A percentile compares a stretch with the other conserved stretches of the same genome.
These are phyloP conservation scores for Gopherus flavomarginatus DNA, from an alignment of 2,113 vertebrate genomes.

Conservation along the genomic window DNA sequence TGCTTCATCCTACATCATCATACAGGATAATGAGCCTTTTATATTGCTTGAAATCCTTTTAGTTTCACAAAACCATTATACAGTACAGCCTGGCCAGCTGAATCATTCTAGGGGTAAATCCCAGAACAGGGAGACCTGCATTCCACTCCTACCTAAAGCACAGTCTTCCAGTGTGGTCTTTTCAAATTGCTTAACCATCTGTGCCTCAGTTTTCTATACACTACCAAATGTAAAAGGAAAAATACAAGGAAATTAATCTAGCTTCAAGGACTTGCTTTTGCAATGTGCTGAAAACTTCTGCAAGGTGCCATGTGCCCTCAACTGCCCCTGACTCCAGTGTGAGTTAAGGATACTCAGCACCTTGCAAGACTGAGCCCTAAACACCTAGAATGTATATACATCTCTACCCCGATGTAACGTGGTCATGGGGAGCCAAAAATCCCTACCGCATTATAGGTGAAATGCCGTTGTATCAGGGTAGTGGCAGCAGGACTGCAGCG, in stretches of 20 bases:
- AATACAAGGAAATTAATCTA: background rate
- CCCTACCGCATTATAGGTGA: too few species aligned
- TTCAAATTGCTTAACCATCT: background rate
- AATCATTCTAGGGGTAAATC: background rate
- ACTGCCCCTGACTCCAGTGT: background rate
- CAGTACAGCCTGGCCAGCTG: background rate
- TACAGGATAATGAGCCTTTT: background rate
- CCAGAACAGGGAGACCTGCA: background rate
- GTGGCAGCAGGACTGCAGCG: too few species aligned
- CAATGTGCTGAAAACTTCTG: background rate
- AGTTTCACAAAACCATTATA: accelerated
- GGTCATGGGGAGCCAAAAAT: too few species aligned
- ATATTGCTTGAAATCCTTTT: background rate
- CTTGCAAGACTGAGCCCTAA: background rate
- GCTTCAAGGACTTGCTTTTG: background rate
- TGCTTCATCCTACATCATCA: background rate
- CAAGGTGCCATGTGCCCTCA: background rate
- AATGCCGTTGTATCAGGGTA: too few species aligned
- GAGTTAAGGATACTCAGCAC: background rate
- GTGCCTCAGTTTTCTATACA: background rate
- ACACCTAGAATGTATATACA: accelerated
- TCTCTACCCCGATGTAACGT: too few species aligned
- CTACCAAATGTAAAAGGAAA: background rate
- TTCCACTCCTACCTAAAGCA: background rate
- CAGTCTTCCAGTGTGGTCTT: background rate